Base-by-base conservation (phyloP, 2,888 invertebrate genomes). In the Mystacides longicornis region DNA sequence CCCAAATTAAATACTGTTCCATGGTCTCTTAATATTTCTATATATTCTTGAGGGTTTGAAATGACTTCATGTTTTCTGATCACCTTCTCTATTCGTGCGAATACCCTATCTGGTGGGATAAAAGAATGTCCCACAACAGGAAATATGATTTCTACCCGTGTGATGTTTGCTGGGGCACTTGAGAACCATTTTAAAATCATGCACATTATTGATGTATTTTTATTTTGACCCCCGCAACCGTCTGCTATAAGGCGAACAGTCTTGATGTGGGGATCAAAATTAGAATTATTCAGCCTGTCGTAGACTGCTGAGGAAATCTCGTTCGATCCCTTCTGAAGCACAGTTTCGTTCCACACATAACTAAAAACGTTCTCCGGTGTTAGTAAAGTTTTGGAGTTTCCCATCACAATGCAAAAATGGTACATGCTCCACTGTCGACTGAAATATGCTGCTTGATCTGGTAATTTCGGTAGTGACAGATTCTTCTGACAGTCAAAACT, bases 261-360 rank as follows among this genome's bases (percentile, higher is more conserved):
- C 2, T 19, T 51, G 9, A 46, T 51, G n/a, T 16, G n/a, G 19
- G 31, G 27, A 18, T 4, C 51, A 27, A 57, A 45, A 22, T 56
- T 49, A n/a, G 62, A 53, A 7, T 51, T 52, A 20, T 52, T 18
- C 5, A 66, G 56, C 18, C 59, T 54, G 50, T 64, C 61, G 48
- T 58, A 64, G 18, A 67, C 56, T 11, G 64, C 62, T 19, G 65
- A 65, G 11, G 66, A 56, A 50, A 68, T 66, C 61, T 65, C 62
- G 56, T 64, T 64, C 1, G 65, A 63, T 7, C 63, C 64, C 64
- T 67, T 67, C 18, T 54, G 27, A 7, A 42, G 58, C 23, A 60
- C 45, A 55, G 63, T 58, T 61, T 67, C 65, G 11, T 59, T 62
- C 65, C 67, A 66, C 53, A 47, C 51, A 57, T 27, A 27, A 27